Base-by-base conservation (phyloP, 2,888 invertebrate genomes). In the Anthophora plumipes region DNA sequence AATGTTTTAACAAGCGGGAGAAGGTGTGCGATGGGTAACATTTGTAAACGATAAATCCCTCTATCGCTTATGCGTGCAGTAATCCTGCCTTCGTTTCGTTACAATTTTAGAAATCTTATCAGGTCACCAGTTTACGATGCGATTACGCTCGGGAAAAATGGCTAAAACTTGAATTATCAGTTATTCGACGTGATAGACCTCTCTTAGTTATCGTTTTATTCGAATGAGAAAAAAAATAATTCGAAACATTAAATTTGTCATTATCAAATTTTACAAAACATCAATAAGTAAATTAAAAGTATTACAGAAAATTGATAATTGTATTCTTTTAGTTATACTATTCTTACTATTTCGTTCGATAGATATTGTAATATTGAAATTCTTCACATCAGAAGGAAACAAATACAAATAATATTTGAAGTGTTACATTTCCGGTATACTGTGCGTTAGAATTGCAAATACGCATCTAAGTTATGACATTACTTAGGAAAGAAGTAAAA, bases 91-190 rank as follows among this genome's bases (percentile, higher is more conserved):
- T 0, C 9, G 25, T 17, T 71, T 39, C 14, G 17, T 39, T 60
- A 39, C 20, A 37, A 12, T 52, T 63, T 71, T n/a, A 46, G n/a
- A 25, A 43, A 63, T 17, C 43, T 71, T 71, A 71, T 71, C 71
- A 1, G 37, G 0, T 46, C 22, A 12, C 12, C 70, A 20, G 41
- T 52, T 70, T 70, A 41, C 52, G 41, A 54, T 63, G 50, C 71
- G 63, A 71, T 63, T 71, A 63, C 41, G 25, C 43, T 63, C 11
- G 17, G 1, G 8, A 31, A 41, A n/a, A 63, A 70, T n/a, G 12
- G 7, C 14, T 7, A 39, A 37, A 48, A 50, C 17, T 7, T 25
- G 20, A 63, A 20, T 31, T 55, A 67, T 55, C 43, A n/a, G 20
- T 22, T 22, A 37, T 17, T 63, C 17, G 14, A 9, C 11, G n/a